phyloP scores from a whole-genome alignment of 1,140 invertebrate species.

The Penaeus vannamei region DNA sequence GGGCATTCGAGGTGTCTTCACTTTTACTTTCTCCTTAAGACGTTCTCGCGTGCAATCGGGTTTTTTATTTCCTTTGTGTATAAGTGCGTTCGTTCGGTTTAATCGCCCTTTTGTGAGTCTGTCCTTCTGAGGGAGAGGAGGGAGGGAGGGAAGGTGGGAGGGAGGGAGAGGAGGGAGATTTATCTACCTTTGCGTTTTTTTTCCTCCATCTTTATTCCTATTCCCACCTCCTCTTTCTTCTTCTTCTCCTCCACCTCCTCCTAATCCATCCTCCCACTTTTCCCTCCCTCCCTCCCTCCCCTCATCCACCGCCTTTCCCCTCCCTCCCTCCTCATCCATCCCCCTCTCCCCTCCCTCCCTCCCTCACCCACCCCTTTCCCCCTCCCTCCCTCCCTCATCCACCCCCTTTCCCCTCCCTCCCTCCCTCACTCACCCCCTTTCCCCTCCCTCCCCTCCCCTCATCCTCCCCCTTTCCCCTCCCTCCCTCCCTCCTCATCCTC shows the following conservation, averaged over 20 bases:
- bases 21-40: too few relatives aligned
- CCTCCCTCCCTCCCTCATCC: conserved; percentile 3
- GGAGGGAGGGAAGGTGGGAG: not conserved
- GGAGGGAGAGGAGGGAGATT: conserved; percentile 1
- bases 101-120: too few relatives aligned
- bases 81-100: too few relatives aligned
- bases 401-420: conserved; percentile 18
- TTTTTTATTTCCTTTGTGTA: too few relatives aligned
- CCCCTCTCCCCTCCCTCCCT: not conserved
- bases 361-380: not conserved
- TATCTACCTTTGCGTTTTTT: conserved; percentile 10
- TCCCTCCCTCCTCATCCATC: too few relatives aligned
- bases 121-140: not conserved
- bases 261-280: too few relatives aligned
- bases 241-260: too few relatives aligned
- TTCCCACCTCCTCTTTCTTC: too few relatives aligned
- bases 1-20: too few relatives aligned
- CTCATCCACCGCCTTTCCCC: not conserved
- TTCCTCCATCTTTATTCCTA: not conserved
- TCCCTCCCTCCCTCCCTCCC: not conserved
- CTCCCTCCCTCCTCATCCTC: conserved; percentile 6
- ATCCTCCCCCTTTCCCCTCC: not conserved
- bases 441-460: not conserved
- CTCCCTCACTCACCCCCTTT: too few relatives aligned
- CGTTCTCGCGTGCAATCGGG: too few relatives aligned